phyloP scores from a whole-genome alignment of 2,797 vertebrate species.

The Chlorospingus semifuscus region DNA sequence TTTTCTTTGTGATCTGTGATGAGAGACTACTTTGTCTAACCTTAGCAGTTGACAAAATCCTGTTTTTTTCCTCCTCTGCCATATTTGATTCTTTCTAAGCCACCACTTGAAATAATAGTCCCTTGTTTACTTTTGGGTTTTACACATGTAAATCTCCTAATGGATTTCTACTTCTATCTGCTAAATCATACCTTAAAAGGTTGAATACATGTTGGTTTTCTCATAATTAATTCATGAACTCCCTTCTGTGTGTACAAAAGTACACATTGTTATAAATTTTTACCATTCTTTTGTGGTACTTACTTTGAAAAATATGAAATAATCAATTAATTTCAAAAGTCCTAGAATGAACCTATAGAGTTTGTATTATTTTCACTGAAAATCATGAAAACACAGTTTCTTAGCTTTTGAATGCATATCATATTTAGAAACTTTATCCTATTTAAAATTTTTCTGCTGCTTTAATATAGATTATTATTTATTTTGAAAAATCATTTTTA shows the following conservation, averaged over 20 bases:
- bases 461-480: background rate
- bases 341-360: background rate
- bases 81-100: background rate
- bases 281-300: background rate
- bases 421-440: background rate
- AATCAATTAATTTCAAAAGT: background rate
- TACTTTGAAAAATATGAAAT: background rate
- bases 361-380: background rate
- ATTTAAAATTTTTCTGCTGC: background rate
- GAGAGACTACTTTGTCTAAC: background rate
- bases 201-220: background rate
- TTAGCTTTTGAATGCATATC: background rate
- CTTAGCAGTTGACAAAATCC: background rate
- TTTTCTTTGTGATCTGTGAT: background rate
- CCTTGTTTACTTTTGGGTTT: fast-evolving
- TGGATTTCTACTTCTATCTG: background rate
- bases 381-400: background rate
- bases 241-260: background rate
- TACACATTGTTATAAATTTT: background rate
- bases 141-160: background rate
- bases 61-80: background rate
- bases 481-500: background rate
- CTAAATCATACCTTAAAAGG: background rate
- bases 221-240: background rate
- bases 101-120: background rate